Evolutionary conservation across 2,113 vertebrate species (phyloP).

Genomic region (Cairina moschata): DNA sequence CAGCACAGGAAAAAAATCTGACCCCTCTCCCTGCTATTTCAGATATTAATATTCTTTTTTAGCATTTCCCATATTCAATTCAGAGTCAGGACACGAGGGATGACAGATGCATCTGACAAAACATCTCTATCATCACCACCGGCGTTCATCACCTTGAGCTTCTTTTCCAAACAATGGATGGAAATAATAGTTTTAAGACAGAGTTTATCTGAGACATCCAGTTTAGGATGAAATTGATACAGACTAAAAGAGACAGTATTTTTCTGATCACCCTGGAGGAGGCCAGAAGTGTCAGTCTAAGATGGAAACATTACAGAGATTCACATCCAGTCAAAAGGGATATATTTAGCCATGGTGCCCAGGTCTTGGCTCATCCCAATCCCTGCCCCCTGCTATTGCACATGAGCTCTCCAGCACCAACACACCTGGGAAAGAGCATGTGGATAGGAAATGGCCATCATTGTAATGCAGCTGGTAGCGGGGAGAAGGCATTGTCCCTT

Average conservation of each 20-base stretch:
- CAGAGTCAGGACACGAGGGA: not conserved
- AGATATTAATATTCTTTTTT: not conserved
- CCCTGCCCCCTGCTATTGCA: not conserved
- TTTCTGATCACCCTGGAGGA: not conserved
- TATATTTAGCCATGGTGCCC: not conserved
- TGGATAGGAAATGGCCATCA: not conserved
- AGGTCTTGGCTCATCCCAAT: not conserved
- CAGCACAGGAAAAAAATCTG: not conserved
- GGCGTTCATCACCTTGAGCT: not conserved
- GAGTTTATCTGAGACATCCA: not conserved
- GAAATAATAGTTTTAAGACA: not conserved
- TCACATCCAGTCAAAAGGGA: not conserved
- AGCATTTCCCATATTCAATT: not conserved
- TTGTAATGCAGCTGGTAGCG: not conserved
- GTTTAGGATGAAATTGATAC: not conserved
- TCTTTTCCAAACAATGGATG: not conserved
- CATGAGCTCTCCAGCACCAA: not conserved
- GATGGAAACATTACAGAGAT: not conserved
- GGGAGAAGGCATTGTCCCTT: not conserved
- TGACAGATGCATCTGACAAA: rapidly evolving
- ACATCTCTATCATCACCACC: not conserved
- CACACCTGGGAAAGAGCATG: rapidly evolving
- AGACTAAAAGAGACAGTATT: rapidly evolving
- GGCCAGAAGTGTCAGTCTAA: not conserved
- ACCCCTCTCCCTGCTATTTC: not conserved